Base-by-base conservation (phyloP, 2,797 vertebrate species). In the Falco novaeseelandiae region DNA sequence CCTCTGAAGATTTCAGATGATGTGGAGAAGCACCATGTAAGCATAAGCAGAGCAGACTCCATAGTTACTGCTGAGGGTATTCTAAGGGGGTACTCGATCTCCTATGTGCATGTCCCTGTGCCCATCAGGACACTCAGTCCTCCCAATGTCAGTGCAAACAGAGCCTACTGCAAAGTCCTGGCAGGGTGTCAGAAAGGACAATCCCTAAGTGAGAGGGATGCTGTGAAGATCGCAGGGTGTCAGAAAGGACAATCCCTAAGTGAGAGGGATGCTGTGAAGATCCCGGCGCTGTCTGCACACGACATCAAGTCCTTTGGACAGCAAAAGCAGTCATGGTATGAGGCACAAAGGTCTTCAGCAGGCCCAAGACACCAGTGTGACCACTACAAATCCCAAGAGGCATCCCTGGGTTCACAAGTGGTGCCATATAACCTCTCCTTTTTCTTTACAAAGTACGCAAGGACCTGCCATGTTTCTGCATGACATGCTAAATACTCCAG, bases 341-440 rank as follows among this genome's bases (percentile, higher is more conserved):
- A 87, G 34, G 27, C 38, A 70, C 38, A 46, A 42, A 0, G 3
- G 16, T 29, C 32, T 36, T 46, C 4, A 1, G 58, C 34, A 70
- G 34, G 40, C 3, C 17, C 18, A 32, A 26, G 40, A 58, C 23
- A 59, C 4, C 27, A 42, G 9, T 0, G 0, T 9, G 29, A 59
- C n/a, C n/a, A 49, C 54, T 66, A 26, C 46, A 71, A 51, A 70
- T 42, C 42, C 54, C 46, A 65, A 34, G 21, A 73, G 34, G 17
- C 32, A 78, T 17, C 26, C 32, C n/a, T 0, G 0, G 9, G 25
- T n/a, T 78, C 70, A 52, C 30, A 54, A 16, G 27, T 40, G 51
- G 46, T 10, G 25, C 27, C 51, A 59, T 18, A 23, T 4, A 82
- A 79, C 26, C 27, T 26, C 51, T 76, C 46, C 51, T 3, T 36